These are phyloP conservation scores for Mnemiopsis leidyi DNA, from an alignment of 37 sponge, comb jelly and placozoan species.

Conservation along the genomic window DNA sequence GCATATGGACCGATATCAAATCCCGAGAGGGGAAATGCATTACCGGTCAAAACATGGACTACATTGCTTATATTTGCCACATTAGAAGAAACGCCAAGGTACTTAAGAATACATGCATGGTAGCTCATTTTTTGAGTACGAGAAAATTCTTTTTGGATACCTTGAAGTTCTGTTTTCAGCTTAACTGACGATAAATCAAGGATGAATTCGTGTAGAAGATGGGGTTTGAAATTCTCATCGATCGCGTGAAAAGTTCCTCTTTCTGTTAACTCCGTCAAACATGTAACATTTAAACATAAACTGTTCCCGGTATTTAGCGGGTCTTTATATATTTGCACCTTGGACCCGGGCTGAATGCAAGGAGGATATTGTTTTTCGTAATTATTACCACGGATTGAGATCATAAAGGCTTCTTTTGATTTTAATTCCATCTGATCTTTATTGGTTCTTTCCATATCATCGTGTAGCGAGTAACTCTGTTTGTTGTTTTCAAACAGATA, in stretches of 20 bases:
- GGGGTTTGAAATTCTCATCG: constrained; percentile 17
- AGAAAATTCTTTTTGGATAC: constrained; percentile 6
- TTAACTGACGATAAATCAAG: constrained; percentile 23
- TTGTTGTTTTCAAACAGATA: not conserved
- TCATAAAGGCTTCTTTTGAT: not conserved
- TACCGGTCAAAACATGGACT: not conserved
- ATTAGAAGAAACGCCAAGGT: not conserved
- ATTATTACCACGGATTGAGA: not conserved
- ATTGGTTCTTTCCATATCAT: constrained; percentile 16
- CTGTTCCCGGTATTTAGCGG: not conserved
- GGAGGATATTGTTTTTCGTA: constrained; percentile 34
- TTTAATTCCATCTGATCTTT: not conserved
- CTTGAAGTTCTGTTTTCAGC: not conserved
- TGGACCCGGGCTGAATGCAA: not conserved
- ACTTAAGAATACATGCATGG: not conserved
- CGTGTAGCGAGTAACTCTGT: not conserved
- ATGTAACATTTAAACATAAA: not conserved
- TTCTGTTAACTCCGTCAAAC: not conserved
- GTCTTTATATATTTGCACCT: not conserved
- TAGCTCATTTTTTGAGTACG: not conserved
- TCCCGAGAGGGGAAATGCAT: not conserved
- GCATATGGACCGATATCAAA: not conserved
- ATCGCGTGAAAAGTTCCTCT: not conserved
- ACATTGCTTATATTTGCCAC: not conserved
- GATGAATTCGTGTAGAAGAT: not conserved